Base-by-base conservation (phyloP, 2,797 vertebrate genomes). In the Benthosema pterotum region DNA sequence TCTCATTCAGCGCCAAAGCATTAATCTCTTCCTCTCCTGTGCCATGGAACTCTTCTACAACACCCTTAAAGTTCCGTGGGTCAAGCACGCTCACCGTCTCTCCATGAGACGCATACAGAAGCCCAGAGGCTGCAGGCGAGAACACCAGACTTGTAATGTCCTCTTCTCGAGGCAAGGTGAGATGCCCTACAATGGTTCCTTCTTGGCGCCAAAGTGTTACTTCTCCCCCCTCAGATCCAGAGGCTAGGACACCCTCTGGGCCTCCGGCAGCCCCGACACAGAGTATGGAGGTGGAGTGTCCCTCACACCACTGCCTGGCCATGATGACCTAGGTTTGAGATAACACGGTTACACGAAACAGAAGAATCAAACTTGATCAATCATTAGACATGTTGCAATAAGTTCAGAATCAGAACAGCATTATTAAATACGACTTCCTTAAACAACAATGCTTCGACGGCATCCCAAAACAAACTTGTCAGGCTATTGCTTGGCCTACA, bases 21-120 rank as follows among this genome's bases (percentile, higher is more conserved):
- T 98, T 99, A 66, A 99, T 96, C 90, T 99, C 97, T 57, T 99
- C 97, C 74, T 97, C 94, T 0, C 94, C 96, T 0, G 93, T 82
- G 0, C 81, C 77, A 0, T 61, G 87, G 74, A 96, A 93, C 68
- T 83, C 46, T n/a, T 93, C 89, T 46, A 92, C 2, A 0, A 90
- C 79, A 42, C 77, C 77, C 71, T 91, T 94, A 9, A 97, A 91
- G 60, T 80, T 90, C 3, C 96, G 89, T 2, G 91, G 84, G 70
- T 99, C 97, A 16, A 98, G 77, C 5, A 94, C 17, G 5, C 93
- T 95, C 61, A 98, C 80, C 0, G 61, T 67, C 70, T 96, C 94
- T 0, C 96, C 95, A 0, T 98, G 96, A 1, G 96, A 91, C 0
- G 87, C 57, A 11, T 93, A 99, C 1, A 99, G 86, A 43, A 83